These are phyloP conservation scores for Nannobrachium achirus DNA, from an alignment of 2,113 vertebrate genomes.

Conservation along the genomic window DNA sequence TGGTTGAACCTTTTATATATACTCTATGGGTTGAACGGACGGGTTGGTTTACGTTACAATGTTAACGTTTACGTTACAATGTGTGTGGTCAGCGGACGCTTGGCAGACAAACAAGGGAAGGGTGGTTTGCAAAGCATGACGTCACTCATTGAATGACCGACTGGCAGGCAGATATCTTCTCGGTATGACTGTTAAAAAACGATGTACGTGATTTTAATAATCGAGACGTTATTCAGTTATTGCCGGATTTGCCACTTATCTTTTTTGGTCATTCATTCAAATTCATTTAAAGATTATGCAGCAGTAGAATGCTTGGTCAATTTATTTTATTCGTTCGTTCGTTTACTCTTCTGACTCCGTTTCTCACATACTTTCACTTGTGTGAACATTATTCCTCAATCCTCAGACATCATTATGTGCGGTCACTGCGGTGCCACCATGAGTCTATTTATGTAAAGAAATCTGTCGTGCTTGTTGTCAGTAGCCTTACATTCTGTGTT, in stretches of 20 bases:
- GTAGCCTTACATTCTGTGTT: conserved; percentile 29
- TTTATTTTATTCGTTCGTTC: not conserved
- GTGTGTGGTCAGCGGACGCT: conserved; percentile 60
- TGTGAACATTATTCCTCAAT: not conserved
- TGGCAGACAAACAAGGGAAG: conserved; percentile 23
- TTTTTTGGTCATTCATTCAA: too few species aligned
- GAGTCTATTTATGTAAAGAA: not conserved
- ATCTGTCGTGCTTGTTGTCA: conserved; percentile 23
- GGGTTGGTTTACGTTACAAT: not conserved
- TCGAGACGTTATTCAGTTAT: too few species aligned
- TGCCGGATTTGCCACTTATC: too few species aligned
- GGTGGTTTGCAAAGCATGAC: conserved; percentile 49
- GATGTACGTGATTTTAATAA: too few species aligned
- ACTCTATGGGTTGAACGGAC: conserved; percentile 1
- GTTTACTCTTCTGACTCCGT: conserved; percentile 7
- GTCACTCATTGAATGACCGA: conserved; percentile 41
- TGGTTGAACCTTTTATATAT: conserved; percentile 32
- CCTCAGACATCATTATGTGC: not conserved
- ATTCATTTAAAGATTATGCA: too few species aligned
- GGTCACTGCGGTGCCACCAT: not conserved
- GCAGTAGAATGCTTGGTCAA: too few species aligned
- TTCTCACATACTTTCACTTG: conserved; percentile 12
- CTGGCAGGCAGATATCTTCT: too few species aligned
- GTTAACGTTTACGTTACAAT: not conserved
- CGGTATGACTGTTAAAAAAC: too few species aligned